Percentiles rank a stretch among this genome's conserved stretches.
Evolutionary conservation across 2,797 vertebrate genomes (phyloP).

Genomic region (Alfaro cultratus): DNA sequence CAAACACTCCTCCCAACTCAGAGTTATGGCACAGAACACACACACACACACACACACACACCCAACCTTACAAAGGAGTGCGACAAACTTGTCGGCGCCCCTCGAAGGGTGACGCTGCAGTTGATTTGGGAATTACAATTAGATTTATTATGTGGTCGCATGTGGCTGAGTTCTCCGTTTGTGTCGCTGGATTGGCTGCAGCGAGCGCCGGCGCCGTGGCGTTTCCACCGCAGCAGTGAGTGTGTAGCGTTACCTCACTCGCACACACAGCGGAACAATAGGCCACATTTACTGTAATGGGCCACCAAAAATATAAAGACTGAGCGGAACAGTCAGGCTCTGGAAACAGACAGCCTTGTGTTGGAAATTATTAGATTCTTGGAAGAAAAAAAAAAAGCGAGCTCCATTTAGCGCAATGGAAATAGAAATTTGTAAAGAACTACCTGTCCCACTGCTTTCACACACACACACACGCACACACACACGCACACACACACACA

Average conservation of each 20-base stretch:
- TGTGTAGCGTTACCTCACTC: conserved; percentile 61
- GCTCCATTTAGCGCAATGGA: conserved; percentile 49
- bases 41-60: not conserved
- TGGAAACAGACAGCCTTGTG: conserved; percentile 66
- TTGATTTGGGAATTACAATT: conserved; percentile 82
- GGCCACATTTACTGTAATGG: conserved; percentile 70
- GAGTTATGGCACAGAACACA: conserved; percentile 15
- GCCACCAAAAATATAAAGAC: conserved; percentile 66
- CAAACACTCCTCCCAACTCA: conserved; percentile 62
- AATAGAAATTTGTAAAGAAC: conserved; percentile 38
- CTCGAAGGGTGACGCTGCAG: conserved; percentile 73
- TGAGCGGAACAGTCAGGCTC: conserved; percentile 58
- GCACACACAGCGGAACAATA: conserved; percentile 66
- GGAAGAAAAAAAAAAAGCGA: conserved; percentile 58
- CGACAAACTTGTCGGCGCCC: conserved; percentile 74
- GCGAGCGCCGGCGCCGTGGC: conserved; percentile 75
- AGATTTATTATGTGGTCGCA: conserved; percentile 83
- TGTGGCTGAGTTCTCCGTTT: conserved; percentile 81
- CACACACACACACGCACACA: conserved; percentile 1
- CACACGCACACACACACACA: not conserved
- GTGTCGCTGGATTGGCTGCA: conserved; percentile 74
- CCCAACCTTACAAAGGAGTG: conserved; percentile 63
- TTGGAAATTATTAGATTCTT: conserved; percentile 67
- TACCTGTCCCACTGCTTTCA: conserved; percentile 43
- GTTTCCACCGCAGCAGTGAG: conserved; percentile 68